Evolutionary conservation across 2,113 vertebrate species (phyloP), one percentile per base, ranked within the genome.

Genomic region (Muntiacus muntjak): DNA sequence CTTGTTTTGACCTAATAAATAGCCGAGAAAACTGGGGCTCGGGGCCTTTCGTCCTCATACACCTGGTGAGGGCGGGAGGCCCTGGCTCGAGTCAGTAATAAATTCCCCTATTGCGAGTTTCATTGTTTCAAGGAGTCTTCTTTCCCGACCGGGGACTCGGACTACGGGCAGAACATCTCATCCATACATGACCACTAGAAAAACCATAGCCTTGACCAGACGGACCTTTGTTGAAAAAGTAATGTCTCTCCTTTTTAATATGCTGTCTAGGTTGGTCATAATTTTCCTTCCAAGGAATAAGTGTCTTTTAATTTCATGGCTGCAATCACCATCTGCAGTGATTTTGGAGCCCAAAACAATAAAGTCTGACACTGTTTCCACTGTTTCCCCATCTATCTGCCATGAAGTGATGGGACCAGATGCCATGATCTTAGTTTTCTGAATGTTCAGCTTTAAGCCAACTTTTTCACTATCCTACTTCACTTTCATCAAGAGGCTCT

Each of bases 221-320:
- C 3, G 0, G 4, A 67, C 17, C 17, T 67, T 67, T 67, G n/a
- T 67, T 67, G 33, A 3, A 16, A 67, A n/a, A 21, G 33, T 36
- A 36, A 67, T 67, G 8, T 67, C 33, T 36, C 64, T 67, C 2
- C 16, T 67, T 67, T 67, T 36, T 1, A 67, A 5, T 67, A 67
- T 19, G 1, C 8, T 67, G 0, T 36, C 4, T 19, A 67, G 62
- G 33, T 67, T 67, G 33, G 16, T n/a, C 16, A 67, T 67, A 67
- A 67, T 33, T 36, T 67, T 36, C 16, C 33, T 67, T 67, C 64
- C 17, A 67, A 19, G 17, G 64, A 36, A 33, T n/a, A 64, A n/a
- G 3, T 0, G 0, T 64, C 15, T n/a, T 64, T 17, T n/a, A n/a
- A 19, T 8, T n/a, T n/a, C 62, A n/a, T 67, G 16, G 30, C 7